Conservation (phyloP, 1,140 invertebrate species). For the Drosophila serrata region DNA sequence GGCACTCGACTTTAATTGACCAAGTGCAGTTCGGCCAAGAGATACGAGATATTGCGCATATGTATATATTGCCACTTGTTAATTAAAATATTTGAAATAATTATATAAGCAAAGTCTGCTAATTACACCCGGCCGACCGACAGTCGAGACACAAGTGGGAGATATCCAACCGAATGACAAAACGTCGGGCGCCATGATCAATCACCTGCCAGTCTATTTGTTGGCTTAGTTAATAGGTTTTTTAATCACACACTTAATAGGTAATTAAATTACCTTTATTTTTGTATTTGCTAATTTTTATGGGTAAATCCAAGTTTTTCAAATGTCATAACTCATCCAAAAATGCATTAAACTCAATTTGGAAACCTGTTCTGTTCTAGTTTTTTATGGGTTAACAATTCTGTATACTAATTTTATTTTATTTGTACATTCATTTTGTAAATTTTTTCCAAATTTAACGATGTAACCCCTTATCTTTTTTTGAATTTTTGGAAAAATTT, state of each 20-base stretch:
- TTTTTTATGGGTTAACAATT: too few species aligned
- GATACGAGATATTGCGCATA: slow-evolving; percentile 67
- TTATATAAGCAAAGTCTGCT: slow-evolving; percentile 63
- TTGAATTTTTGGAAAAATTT: too few species aligned
- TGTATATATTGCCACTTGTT: slow-evolving; percentile 62
- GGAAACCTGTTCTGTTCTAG: too few species aligned
- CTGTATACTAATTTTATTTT: too few species aligned
- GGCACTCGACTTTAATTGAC: slow-evolving; percentile 62
- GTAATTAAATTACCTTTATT: background rate
- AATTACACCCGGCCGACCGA: slow-evolving; percentile 22
- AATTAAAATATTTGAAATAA: slow-evolving; percentile 78
- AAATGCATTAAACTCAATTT: too few species aligned
- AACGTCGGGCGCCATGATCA: slow-evolving; percentile 46
- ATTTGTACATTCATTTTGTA: too few species aligned
- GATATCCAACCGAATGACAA: slow-evolving; percentile 33
- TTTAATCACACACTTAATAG: background rate
- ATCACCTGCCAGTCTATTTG: slow-evolving; percentile 20
- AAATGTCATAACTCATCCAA: too few species aligned
- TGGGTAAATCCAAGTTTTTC: too few species aligned
- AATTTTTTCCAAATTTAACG: too few species aligned
- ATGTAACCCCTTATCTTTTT: too few species aligned
- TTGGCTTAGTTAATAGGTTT: slow-evolving; percentile 1
- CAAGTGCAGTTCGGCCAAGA: slow-evolving; percentile 49
- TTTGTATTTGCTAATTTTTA: too few species aligned
- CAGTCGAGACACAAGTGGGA: slow-evolving; percentile 16